These are phyloP conservation scores for Eretmochelys imbricata DNA, from an alignment of 2,113 vertebrate genomes.

Conservation along the genomic window DNA sequence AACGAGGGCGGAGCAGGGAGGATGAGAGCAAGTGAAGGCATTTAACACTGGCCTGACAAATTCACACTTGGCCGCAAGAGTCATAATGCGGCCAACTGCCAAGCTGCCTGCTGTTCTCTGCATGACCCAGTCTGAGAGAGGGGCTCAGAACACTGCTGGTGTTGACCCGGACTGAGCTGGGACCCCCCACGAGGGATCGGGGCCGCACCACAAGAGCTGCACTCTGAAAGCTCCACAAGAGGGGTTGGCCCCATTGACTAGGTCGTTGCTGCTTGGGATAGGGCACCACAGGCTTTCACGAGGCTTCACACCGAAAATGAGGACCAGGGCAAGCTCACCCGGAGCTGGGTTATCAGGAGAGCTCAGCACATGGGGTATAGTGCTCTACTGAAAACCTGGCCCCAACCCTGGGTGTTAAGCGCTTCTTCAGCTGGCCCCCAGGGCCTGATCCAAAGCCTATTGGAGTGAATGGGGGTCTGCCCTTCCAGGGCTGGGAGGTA, in stretches of 20 bases:
- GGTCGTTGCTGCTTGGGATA: background rate
- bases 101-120: background rate
- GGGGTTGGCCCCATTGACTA: background rate
- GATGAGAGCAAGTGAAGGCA: background rate
- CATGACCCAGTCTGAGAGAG: background rate
- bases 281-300: background rate
- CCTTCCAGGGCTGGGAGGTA: background rate
- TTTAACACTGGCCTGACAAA: background rate
- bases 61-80: background rate
- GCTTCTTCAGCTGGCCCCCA: background rate
- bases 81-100: background rate
- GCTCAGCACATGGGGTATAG: no score
- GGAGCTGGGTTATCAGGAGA: background rate
- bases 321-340: background rate
- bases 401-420: no score
- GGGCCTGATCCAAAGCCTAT: background rate
- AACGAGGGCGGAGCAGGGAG: background rate
- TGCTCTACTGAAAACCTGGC: background rate
- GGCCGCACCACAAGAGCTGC: background rate
- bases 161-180: background rate
- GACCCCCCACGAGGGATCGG: background rate
- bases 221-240: background rate
- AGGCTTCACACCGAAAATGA: background rate
- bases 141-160: background rate
- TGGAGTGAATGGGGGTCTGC: background rate